phyloP scores from a whole-genome alignment of 2,113 vertebrate species.

The Smithornis capensis region DNA sequence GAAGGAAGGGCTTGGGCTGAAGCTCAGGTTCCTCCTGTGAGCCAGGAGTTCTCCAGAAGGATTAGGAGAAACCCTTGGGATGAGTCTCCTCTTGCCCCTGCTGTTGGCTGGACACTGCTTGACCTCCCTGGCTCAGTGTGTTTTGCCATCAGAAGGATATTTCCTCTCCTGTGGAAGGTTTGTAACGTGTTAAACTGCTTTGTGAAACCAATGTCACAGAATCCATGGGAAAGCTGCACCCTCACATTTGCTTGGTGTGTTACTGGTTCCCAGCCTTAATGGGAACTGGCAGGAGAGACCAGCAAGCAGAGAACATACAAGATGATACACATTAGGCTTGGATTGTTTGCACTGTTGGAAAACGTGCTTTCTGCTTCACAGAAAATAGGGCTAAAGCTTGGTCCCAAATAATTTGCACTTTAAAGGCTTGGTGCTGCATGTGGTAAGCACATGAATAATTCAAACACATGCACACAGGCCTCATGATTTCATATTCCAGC shows the following conservation, averaged over 20 bases:
- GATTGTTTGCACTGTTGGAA: neutral
- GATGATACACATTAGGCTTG: neutral
- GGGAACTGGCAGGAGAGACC: neutral
- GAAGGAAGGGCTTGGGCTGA: neutral
- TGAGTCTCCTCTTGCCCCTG: neutral
- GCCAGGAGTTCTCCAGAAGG: neutral
- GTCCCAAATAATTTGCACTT: slow-evolving; percentile 12
- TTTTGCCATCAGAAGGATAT: neutral
- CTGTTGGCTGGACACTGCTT: neutral
- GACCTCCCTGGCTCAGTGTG: neutral
- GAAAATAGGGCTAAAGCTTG: neutral
- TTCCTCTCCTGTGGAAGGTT: neutral
- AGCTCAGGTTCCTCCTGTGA: neutral
- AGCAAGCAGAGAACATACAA: neutral
- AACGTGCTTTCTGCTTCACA: neutral
- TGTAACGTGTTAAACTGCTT: neutral
- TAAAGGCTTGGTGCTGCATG: neutral
- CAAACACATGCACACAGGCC: neutral
- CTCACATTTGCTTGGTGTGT: neutral
- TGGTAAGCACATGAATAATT: slow-evolving; percentile 26
- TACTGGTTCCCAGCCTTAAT: neutral
- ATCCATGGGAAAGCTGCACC: accelerated
- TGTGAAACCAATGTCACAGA: neutral
- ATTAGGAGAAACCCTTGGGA: neutral
- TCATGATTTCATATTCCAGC: neutral